phyloP scores from a whole-genome alignment of 2,888 invertebrate genomes.

The Chrysotoxum bicinctum region DNA sequence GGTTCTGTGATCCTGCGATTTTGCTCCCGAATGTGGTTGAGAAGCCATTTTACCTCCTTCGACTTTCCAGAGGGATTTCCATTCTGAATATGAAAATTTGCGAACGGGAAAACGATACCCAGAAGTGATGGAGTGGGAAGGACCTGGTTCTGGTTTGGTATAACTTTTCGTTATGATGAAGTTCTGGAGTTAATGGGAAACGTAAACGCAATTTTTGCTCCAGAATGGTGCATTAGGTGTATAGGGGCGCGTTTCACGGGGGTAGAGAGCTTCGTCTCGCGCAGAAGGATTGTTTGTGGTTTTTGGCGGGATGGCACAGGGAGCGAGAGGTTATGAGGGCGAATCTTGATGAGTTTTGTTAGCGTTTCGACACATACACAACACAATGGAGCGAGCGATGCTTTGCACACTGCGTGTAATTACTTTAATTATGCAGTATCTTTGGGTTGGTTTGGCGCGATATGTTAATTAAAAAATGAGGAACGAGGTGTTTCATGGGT shows the following conservation, averaged over 20 bases:
- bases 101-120: constrained; percentile 70
- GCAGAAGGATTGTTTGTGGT: constrained; percentile 54
- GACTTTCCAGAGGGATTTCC: constrained; percentile 34
- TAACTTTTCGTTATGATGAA: constrained; percentile 72
- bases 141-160: constrained; percentile 35
- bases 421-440: constrained; percentile 72
- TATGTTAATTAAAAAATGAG: constrained; percentile 72
- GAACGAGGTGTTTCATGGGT: constrained; percentile 71
- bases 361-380: constrained; percentile 45
- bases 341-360: constrained; percentile 68
- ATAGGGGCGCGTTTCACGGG: constrained; percentile 1
- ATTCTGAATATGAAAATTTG: constrained; percentile 63
- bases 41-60: constrained; percentile 61
- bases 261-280: constrained; percentile 11
- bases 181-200: constrained; percentile 73
- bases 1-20: constrained; percentile 66
- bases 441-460: constrained; percentile 51
- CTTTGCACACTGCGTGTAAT: constrained; percentile 66
- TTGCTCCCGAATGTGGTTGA: constrained; percentile 58
- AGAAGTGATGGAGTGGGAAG: background rate
- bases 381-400: constrained; percentile 54
- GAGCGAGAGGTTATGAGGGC: background rate
- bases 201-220: constrained; percentile 72
- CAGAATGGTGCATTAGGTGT: constrained; percentile 66
- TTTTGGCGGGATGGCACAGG: constrained; percentile 1